Evolutionary conservation across 2,797 vertebrate species (phyloP).

Genomic region (Vultur gryphus): DNA sequence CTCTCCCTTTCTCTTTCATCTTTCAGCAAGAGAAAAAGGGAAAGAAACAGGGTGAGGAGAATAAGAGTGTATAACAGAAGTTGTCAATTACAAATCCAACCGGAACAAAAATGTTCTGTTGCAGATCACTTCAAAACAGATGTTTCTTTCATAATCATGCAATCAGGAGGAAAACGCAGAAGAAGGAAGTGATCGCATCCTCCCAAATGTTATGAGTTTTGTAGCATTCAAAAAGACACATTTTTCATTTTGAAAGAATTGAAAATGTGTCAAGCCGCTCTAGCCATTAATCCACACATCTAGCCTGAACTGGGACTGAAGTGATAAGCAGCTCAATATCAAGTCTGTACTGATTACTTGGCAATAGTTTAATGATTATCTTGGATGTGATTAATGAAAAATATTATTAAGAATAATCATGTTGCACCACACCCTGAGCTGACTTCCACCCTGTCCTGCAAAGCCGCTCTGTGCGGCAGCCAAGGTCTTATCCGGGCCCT

Average conservation of each 20-base stretch:
- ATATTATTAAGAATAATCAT: background rate
- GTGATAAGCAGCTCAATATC: background rate
- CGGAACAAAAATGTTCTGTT: constrained; percentile 9
- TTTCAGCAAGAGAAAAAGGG: background rate
- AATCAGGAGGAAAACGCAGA: background rate
- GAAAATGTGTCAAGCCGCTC: background rate
- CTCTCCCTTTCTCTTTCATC: background rate
- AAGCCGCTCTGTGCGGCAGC: background rate
- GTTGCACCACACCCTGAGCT: constrained; percentile 27
- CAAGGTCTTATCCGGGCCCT: background rate
- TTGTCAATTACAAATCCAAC: background rate
- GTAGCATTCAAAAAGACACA: background rate
- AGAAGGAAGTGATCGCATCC: constrained; percentile 38
- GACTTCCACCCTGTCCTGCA: background rate
- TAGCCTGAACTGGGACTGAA: background rate
- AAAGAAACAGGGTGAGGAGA: background rate
- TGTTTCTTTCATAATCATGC: constrained; percentile 54
- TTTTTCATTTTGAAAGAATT: background rate
- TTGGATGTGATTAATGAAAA: constrained; percentile 35
- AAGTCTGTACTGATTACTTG: background rate
- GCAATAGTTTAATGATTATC: background rate
- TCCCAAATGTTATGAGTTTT: background rate
- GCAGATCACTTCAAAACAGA: constrained; percentile 36
- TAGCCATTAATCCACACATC: background rate
- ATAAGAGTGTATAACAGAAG: background rate